These are phyloP conservation scores for Caenorhabditis inopinata DNA, from an alignment of 1,140 invertebrate genomes.

Conservation along the genomic window DNA sequence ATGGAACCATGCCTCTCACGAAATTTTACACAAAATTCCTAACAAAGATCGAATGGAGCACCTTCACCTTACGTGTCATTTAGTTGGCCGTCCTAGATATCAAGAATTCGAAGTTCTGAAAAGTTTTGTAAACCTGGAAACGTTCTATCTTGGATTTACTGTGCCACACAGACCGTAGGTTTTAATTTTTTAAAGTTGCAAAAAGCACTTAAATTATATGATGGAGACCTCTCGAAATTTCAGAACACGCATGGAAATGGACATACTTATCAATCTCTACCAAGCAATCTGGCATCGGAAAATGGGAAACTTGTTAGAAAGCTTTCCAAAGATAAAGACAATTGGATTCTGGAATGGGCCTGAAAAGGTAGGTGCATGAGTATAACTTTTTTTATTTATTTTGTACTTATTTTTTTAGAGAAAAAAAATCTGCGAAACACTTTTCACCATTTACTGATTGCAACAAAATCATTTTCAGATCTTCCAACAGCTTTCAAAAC, in stretches of 20 bases:
- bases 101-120: background rate
- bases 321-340: background rate
- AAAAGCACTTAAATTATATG: too few species aligned
- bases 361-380: too few species aligned
- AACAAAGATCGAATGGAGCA: background rate
- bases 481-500: background rate
- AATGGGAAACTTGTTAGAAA: background rate
- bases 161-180: background rate
- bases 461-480: background rate
- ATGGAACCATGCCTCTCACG: background rate
- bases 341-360: conserved; percentile 5
- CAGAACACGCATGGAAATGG: background rate
- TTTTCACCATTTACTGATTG: background rate
- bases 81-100: background rate
- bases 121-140: background rate
- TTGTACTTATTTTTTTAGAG: too few species aligned
- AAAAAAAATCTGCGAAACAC: too few species aligned
- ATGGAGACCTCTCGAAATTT: too few species aligned
- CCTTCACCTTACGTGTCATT: background rate
- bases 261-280: background rate
- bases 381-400: too few species aligned
- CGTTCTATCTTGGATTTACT: background rate
- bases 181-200: too few species aligned
- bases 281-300: conserved; percentile 6
- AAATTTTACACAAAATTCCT: background rate